Evolutionary conservation across 2,888 invertebrate species (phyloP), one percentile per base, ranked within the genome.

Genomic region (Arctia plantaginis): DNA sequence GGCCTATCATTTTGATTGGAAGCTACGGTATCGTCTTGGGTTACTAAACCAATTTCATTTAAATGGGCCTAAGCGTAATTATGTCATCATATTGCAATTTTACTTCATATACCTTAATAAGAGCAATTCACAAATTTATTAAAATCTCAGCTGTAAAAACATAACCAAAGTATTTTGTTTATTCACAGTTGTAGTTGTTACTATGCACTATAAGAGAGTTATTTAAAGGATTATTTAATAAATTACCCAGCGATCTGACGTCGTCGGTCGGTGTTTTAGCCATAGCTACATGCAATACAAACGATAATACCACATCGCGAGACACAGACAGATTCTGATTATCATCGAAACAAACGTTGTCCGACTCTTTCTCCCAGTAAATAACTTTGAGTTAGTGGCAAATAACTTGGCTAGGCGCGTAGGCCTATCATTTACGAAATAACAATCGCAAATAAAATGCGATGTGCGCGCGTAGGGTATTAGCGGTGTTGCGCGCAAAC

Each of bases 381-480:
- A 91, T 93, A 92, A 91, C 91, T 87, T 87, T 86, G 85, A 88
- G 87, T 85, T 82, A 79, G 85, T 83, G 75, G 91, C 90, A 89
- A 62, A 93, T 94, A 94, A 93, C 87, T 93, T 90, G 80, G 89
- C 92, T 92, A 93, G 91, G 86, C 84, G 87, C 87, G 88, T 86
- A 90, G 89, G 90, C 90, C 91, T 94, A 94, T 94, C 92, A 92
- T 94, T 95, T 94, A 93, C 90, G 85, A 90, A 92, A 92, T 91
- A 92, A 91, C 92, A 93, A 92, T 93, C 90, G 90, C 89, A 93
- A 93, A 94, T 92, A 93, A 94, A 93, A 90, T 79, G 83, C 87
- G 76, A 87, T 77, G 85, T 84, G 82, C 85, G 86, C 86, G 88
- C 83, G 86, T 79, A 66, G 86, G 86, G 91, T 88, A 93, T 93